These are phyloP conservation scores for Notothenia rossii DNA, from an alignment of 2,113 vertebrate genomes.

Conservation along the genomic window DNA sequence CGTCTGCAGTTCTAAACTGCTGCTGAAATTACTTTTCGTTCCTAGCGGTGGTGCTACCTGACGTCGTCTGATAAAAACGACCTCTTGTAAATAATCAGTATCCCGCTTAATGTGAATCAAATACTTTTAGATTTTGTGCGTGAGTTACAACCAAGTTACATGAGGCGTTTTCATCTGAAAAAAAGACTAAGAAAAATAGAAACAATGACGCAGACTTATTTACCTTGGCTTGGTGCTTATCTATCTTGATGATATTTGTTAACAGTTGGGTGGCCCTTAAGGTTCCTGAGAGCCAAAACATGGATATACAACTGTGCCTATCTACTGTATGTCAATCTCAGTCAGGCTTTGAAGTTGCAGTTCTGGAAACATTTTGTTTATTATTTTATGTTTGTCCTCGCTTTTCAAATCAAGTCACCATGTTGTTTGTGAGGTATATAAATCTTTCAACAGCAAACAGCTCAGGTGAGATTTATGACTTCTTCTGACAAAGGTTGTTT, in stretches of 20 bases:
- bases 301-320: constrained; percentile 58
- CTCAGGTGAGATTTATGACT: constrained; percentile 12
- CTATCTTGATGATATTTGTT: constrained; percentile 65
- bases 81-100: no score
- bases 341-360: constrained; percentile 55
- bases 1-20: not conserved
- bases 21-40: not conserved
- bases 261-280: constrained; percentile 72
- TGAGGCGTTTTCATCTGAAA: constrained; percentile 6
- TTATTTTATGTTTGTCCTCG: constrained; percentile 10
- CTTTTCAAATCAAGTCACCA: constrained; percentile 49
- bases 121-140: not conserved
- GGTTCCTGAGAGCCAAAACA: constrained; percentile 50
- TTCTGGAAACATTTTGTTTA: constrained; percentile 47
- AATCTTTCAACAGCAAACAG: not conserved
- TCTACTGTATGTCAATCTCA: constrained; percentile 43
- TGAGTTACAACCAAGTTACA: not conserved
- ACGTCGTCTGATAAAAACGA: constrained; percentile 6
- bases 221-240: constrained; percentile 79
- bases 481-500: constrained; percentile 28
- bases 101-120: no score
- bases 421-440: constrained; percentile 11
- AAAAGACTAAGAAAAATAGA: constrained; percentile 27
- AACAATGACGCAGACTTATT: constrained; percentile 50
- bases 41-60: not conserved